Evolutionary conservation across 35 echinoderm and acorn worm species (phyloP), one percentile per base, ranked within the genome.

Genomic region (Acanthaster planci): DNA sequence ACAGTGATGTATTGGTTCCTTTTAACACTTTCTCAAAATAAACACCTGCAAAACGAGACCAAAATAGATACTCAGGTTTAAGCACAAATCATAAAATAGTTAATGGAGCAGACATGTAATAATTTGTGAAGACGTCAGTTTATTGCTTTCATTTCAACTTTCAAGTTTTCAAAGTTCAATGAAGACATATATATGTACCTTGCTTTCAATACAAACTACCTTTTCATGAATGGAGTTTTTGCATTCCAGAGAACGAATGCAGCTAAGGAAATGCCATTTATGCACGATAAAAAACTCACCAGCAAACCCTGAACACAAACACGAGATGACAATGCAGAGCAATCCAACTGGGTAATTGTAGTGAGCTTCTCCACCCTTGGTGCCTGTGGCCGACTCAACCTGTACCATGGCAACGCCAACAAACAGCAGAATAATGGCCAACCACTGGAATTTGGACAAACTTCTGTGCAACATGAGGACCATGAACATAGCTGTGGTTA

Each of bases 1-100:
- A 98, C 34, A 98, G 83, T 5, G 88, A 60, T 9, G 95, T 94
- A 21, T 93, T 91, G 26, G 95, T 91, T 2, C 95, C 95, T 84
- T 98, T 98, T 38, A 98, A 67, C 8, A 98, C 92, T 42, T 98
- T 98, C 78, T 98, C 95, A 91, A 98, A 98, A 72, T 98, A 98
- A 16, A 98, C 95, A 91, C 95, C 95, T 98, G 85, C 56, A 37
- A 64, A 44, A 31, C 17, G 21, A 81, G 14, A 18, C 17, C 2
- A 2, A 80, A 29, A 80, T 19, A 18, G 27, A 60, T 35, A 68
- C 21, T 0, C 29, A 14, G 60, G 29, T 35, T 68, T 4, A 47
- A 47, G 12, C 4, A 47, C 12, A 47, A 47, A 4, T 47, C 42
- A 47, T 6, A 47, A 6, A 47, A 47, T 47, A 47, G 4, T 4